These are phyloP conservation scores for Miichthys miiuy DNA, from an alignment of 2,797 vertebrate species.

Conservation along the genomic window DNA sequence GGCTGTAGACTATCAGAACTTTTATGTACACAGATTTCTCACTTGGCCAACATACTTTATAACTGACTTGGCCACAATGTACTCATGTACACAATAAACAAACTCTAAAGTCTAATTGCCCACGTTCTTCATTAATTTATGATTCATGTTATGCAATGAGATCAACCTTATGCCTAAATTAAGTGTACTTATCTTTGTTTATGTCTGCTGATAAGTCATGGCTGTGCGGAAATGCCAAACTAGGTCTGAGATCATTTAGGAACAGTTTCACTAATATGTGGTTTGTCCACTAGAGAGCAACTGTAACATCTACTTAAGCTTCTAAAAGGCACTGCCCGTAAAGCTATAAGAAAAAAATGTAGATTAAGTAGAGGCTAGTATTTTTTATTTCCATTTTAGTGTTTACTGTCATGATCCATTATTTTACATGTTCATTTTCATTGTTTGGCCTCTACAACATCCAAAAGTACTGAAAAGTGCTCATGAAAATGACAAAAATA, in stretches of 20 bases:
- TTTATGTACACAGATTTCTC: background rate
- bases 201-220: background rate
- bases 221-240: background rate
- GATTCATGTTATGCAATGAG: background rate
- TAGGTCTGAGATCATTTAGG: background rate
- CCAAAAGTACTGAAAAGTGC: background rate
- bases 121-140: background rate
- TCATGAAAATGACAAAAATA: background rate
- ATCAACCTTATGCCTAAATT: too few species aligned
- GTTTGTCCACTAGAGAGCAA: conserved; percentile 6
- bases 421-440: background rate
- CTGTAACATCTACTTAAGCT: background rate
- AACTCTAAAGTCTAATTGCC: background rate
- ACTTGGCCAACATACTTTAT: background rate
- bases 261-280: background rate
- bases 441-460: background rate
- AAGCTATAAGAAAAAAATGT: background rate
- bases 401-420: background rate
- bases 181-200: too few species aligned
- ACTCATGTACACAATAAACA: background rate
- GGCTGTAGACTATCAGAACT: background rate
- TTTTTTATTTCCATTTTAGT: background rate
- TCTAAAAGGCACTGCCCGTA: too few species aligned
- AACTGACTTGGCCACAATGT: background rate
- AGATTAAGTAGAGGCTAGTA: background rate